Base-by-base conservation (phyloP, 2,888 invertebrate species). In the Leucoma salicis region DNA sequence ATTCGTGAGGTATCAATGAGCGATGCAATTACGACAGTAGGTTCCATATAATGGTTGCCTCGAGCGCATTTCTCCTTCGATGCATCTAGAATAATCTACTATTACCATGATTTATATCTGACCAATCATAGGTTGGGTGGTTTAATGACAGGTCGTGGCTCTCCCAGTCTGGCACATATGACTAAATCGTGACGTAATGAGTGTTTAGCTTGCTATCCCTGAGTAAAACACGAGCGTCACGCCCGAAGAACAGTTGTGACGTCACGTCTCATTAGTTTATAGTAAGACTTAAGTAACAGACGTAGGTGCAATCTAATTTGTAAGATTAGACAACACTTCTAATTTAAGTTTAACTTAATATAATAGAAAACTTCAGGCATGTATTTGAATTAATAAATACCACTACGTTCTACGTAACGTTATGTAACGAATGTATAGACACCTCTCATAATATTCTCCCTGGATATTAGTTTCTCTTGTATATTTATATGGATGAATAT, bases 101-200 rank as follows among this genome's bases (percentile, higher is more conserved):
- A 87, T 88, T 87, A 87, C 75, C 79, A 78, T 85, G 88, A 86
- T 87, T 87, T 86, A 87, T 87, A 84, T 83, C 78, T 71, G 71
- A 74, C 69, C 77, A 77, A 84, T 82, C 79, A 77, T 73, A 69
- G 80, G 67, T 70, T 73, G 68, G 76, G 69, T 70, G 70, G 73
- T 71, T 78, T 87, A 87, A 87, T 86, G 82, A 85, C 78, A 80
- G 84, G 61, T 69, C 63, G 63, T 56, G 62, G 68, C 56, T 65
- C 72, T 72, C 65, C 70, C 66, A 68, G 76, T 67, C 70, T 67
- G 69, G 76, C 78, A 72, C 74, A 74, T 78, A 82, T 82, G 82
- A 74, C 57, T 70, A 67, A 45, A 55, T 57, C 53, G 45, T 60
- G 48, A 64, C 53, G 67, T 74, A 78, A 73, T 80, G 74, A 74